Evolutionary conservation across 2,888 invertebrate genomes (phyloP), one percentile per base, ranked within the genome.

Genomic region (Drosophila neutralis): DNA sequence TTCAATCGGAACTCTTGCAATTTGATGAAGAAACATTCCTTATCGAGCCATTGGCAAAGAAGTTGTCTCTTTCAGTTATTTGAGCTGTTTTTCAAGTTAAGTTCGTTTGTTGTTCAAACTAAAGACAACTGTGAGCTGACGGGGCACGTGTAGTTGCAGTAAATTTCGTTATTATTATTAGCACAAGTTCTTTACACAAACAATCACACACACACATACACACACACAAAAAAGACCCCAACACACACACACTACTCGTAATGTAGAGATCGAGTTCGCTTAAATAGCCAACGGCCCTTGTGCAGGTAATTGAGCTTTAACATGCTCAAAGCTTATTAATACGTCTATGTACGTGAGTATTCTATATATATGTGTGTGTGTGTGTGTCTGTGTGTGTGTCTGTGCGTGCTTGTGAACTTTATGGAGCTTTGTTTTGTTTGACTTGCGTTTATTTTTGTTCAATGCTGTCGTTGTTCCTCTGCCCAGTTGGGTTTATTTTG

Each of bases 281-380:
- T 71, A 58, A 76, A 77, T 82, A 67, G 70, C 80, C 73, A 74
- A 76, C 56, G 76, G 76, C 65, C 38, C 64, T 68, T 71, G 64
- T 62, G 54, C 77, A 79, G 73, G 71, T 88, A 83, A 88, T 89
- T 79, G 83, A 86, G 81, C 77, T 69, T 71, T 77, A 80, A 75
- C 87, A 83, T 83, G 79, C 82, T 69, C 70, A 83, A 83, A 76
- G 77, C 80, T 84, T 84, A 84, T 87, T 82, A 87, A 80, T 78
- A 78, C 68, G 68, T 73, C 68, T 66, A 68, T 75, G 72, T 72
- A 64, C 59, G 27, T 56, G 67, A 36, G 63, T 52, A 59, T 56
- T 68, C 56, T 62, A 27, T 64, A 68, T 38, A 7, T 29, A 7
- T 7, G 7, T 29, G 21, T 67, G 27, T 66, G 38, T 45, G 57